Percentiles rank a stretch among this genome's conserved stretches.
These are phyloP conservation scores for Mactra quadrangularis DNA, from an alignment of 1,140 invertebrate species.

Conservation along the genomic window DNA sequence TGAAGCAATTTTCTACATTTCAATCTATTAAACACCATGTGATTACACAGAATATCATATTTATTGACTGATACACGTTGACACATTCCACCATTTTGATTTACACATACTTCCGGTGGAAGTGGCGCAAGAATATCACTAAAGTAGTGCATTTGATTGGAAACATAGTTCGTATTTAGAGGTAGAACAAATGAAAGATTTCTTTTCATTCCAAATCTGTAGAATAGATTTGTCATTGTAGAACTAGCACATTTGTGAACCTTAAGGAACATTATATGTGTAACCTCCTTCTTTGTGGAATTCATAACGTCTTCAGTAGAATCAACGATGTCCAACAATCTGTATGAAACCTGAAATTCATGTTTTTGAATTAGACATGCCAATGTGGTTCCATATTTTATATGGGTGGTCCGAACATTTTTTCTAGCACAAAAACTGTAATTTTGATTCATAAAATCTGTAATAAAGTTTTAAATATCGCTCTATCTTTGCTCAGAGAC, in stretches of 20 bases:
- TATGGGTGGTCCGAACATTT: too few relatives aligned
- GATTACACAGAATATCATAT: conserved; percentile 36
- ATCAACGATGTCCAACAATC: too few relatives aligned
- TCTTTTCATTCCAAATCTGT: conserved; percentile 57
- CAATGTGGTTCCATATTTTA: too few relatives aligned
- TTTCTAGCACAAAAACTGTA: too few relatives aligned
- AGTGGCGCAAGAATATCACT: conserved; percentile 8
- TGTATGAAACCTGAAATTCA: too few relatives aligned
- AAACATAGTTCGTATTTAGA: background rate
- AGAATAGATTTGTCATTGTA: conserved; percentile 64
- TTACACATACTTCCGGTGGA: background rate
- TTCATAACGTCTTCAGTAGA: too few relatives aligned
- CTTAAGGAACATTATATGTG: conserved; percentile 54
- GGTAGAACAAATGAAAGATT: conserved; percentile 64
- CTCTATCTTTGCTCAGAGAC: too few relatives aligned
- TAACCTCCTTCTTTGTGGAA: conserved; percentile 12
- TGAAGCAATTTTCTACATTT: background rate
- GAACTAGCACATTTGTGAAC: conserved; percentile 69
- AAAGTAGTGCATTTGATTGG: conserved; percentile 6
- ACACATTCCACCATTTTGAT: too few relatives aligned
- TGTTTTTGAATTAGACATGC: too few relatives aligned
- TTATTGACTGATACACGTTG: too few relatives aligned
- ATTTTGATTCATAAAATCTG: too few relatives aligned
- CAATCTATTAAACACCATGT: conserved; percentile 21
- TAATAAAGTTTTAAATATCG: too few relatives aligned